phyloP scores from a whole-genome alignment of 2,888 invertebrate species.

The Leptopterna dolabrata region DNA sequence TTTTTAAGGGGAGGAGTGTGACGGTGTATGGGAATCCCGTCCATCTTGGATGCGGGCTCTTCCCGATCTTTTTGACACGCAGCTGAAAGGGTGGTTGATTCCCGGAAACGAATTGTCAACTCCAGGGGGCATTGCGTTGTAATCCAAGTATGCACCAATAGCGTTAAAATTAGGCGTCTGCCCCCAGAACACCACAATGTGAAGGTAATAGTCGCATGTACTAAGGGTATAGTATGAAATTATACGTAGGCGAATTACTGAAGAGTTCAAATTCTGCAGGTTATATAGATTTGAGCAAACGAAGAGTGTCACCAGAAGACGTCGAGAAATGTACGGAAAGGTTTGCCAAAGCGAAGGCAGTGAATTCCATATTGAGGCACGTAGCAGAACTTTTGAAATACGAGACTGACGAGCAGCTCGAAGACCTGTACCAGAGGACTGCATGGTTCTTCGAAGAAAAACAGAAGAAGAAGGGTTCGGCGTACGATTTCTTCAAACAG shows the following conservation, averaged over 20 bases:
- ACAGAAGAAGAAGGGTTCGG: slow-evolving; percentile 93
- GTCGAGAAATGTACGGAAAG: slow-evolving; percentile 98
- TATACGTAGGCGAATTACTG: background rate
- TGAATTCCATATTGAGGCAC: slow-evolving; percentile 96
- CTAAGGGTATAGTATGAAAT: no score
- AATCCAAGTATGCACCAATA: no score
- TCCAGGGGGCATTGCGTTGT: no score
- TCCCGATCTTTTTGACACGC: no score
- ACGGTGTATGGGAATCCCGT: no score
- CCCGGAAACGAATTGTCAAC: no score
- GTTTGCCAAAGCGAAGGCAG: slow-evolving; percentile 97
- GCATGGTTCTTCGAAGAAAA: slow-evolving; percentile 99
- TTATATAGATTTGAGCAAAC: slow-evolving; percentile 99
- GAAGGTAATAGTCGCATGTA: no score
- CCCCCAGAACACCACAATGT: no score
- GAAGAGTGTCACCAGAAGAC: slow-evolving; percentile 97
- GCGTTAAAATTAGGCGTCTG: no score
- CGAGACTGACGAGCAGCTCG: slow-evolving; percentile 90
- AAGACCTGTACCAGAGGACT: slow-evolving; percentile 94
- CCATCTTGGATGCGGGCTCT: no score
- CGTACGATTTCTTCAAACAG: slow-evolving; percentile 98
- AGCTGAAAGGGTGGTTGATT: no score
- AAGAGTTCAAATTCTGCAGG: slow-evolving; percentile 71
- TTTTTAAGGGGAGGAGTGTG: no score
- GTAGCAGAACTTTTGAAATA: slow-evolving; percentile 95